Evolutionary conservation across 2,888 invertebrate species (phyloP).

Genomic region (Druceiella hillmani): DNA sequence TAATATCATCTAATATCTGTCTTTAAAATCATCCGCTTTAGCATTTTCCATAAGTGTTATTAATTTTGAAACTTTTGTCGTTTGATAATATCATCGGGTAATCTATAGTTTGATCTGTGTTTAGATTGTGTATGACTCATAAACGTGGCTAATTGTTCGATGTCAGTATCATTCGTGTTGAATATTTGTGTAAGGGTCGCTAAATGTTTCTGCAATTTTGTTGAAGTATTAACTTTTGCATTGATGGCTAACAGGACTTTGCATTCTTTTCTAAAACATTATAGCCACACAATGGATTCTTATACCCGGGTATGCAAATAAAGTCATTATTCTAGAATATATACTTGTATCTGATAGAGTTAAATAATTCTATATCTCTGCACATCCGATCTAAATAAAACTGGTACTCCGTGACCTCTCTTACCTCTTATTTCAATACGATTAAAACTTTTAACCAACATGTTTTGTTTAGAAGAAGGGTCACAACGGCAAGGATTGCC

Average conservation of each 20-base stretch:
- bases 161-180: slow-evolving; percentile 25
- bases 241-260: slow-evolving; percentile 24
- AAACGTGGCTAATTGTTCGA: slow-evolving; percentile 27
- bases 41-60: slow-evolving; percentile 28
- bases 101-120: slow-evolving; percentile 22
- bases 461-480: no score
- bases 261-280: slow-evolving; percentile 26
- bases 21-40: slow-evolving; percentile 22
- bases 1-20: slow-evolving; percentile 2
- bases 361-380: no score
- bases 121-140: slow-evolving; percentile 12
- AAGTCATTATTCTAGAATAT: slow-evolving; percentile 5
- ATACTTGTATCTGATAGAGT: slow-evolving; percentile 7
- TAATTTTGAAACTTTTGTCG: slow-evolving; percentile 27
- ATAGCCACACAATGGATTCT: slow-evolving; percentile 25
- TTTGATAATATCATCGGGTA: slow-evolving; percentile 28
- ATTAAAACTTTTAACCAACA: slow-evolving; percentile 26
- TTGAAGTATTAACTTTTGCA: slow-evolving; percentile 26
- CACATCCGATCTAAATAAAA: slow-evolving; percentile 26
- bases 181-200: slow-evolving; percentile 28
- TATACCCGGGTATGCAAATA: slow-evolving; percentile 6
- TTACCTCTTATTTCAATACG: slow-evolving; percentile 26
- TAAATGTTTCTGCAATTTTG: slow-evolving; percentile 28
- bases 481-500: no score
- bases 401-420: slow-evolving; percentile 25